A percentile compares a stretch with the other conserved stretches of the same genome.
phyloP scores from a whole-genome alignment of 1,140 invertebrate genomes.

The Steinernema feltiae region DNA sequence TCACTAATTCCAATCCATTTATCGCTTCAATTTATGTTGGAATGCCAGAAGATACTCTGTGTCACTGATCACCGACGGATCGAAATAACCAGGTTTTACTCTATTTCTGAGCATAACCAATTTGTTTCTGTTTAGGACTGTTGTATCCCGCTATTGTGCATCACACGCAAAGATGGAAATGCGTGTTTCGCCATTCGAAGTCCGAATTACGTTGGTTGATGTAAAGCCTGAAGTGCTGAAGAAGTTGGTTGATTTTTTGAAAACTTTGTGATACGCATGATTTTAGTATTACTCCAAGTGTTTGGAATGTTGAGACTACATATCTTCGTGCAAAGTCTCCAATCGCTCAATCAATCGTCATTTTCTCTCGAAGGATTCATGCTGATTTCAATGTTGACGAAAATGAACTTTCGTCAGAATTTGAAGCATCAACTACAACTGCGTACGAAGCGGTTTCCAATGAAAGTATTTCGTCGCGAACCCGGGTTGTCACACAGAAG shows the following conservation, averaged over 20 bases:
- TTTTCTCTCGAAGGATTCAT: not conserved
- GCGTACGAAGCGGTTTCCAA: no score
- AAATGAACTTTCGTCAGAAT: not conserved
- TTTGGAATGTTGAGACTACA: not conserved
- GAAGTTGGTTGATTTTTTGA: slow-evolving; percentile 3
- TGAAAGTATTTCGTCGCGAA: not conserved
- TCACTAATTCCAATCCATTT: slow-evolving; percentile 14
- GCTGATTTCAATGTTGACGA: not conserved
- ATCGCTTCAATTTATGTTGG: slow-evolving; percentile 12
- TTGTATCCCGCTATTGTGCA: not conserved
- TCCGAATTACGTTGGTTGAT: not conserved
- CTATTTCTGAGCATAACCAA: not conserved
- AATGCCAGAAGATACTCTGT: not conserved
- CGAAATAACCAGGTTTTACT: not conserved
- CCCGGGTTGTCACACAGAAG: not conserved
- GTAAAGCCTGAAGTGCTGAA: slow-evolving; percentile 17
- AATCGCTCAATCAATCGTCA: not conserved
- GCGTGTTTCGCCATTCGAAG: not conserved
- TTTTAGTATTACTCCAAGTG: slow-evolving; percentile 3
- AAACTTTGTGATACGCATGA: not conserved
- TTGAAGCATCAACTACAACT: not conserved
- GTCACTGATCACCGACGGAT: slow-evolving; percentile 18
- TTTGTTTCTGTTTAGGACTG: not conserved
- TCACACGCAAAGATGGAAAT: not conserved
- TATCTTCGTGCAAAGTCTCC: not conserved